Evolutionary conservation across 2,113 vertebrate species (phyloP).

Genomic region (Scomber japonicus): DNA sequence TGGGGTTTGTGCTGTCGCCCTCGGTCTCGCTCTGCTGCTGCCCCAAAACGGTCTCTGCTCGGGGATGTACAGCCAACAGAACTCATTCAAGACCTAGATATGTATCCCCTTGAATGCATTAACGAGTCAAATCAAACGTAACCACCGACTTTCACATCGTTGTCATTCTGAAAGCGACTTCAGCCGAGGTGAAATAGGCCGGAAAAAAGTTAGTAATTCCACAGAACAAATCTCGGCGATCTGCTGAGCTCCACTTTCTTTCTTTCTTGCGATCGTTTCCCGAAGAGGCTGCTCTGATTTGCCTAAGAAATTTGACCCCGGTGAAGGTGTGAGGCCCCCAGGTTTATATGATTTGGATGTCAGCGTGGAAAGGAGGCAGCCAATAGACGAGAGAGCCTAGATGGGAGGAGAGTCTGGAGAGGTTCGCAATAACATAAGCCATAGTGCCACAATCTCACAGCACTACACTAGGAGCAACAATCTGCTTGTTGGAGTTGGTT

Average conservation of each 20-base stretch:
- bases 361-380: conserved; percentile 72
- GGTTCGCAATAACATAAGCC: conserved; percentile 52
- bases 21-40: conserved; percentile 24
- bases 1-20: conserved; percentile 17
- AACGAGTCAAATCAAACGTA: background rate
- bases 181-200: background rate
- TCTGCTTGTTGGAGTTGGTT: background rate
- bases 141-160: conserved; percentile 41
- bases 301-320: conserved; percentile 82
- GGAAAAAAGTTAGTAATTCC: conserved; percentile 34
- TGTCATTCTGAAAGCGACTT: background rate
- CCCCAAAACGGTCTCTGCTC: conserved; percentile 48
- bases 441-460: conserved; percentile 37
- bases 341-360: conserved; percentile 86
- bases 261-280: conserved; percentile 15
- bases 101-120: conserved; percentile 1
- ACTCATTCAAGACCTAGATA: conserved; percentile 41
- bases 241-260: conserved; percentile 10
- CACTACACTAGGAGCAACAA: conserved; percentile 14
- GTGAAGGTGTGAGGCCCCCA: conserved; percentile 74
- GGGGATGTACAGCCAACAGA: conserved; percentile 30
- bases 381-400: conserved; percentile 83
- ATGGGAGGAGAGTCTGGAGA: conserved; percentile 75
- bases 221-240: background rate
- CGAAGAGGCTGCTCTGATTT: conserved; percentile 43